Conservation (phyloP, 2,888 invertebrate genomes). For the Glaucopsyche alexis region DNA sequence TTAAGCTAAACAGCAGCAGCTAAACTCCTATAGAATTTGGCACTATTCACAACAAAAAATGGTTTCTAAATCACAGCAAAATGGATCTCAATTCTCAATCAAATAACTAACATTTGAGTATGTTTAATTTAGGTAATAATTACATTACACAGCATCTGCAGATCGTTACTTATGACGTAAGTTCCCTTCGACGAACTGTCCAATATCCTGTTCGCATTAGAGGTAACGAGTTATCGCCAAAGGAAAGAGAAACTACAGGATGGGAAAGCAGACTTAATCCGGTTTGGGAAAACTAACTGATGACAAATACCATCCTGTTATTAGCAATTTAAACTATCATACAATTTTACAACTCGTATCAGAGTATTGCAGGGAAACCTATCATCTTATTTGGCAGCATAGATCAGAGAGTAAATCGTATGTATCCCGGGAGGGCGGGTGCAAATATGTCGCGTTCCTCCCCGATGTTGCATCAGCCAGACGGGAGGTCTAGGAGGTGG, state of each 20-base stretch:
- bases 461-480: slow-evolving; percentile 65
- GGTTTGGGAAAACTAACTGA: neutral
- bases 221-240: neutral
- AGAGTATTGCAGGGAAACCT: too few relatives aligned
- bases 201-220: neutral
- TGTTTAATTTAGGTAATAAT: neutral
- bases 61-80: too few relatives aligned
- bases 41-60: too few relatives aligned
- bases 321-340: neutral
- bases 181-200: neutral
- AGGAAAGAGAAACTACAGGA: slow-evolving; percentile 12
- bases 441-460: slow-evolving; percentile 38
- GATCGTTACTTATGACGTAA: neutral
- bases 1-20: too few relatives aligned
- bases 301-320: neutral
- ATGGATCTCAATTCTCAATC: too few relatives aligned
- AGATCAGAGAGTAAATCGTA: too few relatives aligned
- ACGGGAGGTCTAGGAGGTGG: slow-evolving; percentile 45
- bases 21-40: too few relatives aligned
- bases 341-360: neutral
- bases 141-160: neutral
- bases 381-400: too few relatives aligned
- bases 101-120: too few relatives aligned
- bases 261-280: neutral
- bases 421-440: neutral